A percentile compares a stretch with the other conserved stretches of the same genome.
These are phyloP conservation scores for Myotis findleyi DNA, from an alignment of 2,797 vertebrate species.

Conservation along the genomic window DNA sequence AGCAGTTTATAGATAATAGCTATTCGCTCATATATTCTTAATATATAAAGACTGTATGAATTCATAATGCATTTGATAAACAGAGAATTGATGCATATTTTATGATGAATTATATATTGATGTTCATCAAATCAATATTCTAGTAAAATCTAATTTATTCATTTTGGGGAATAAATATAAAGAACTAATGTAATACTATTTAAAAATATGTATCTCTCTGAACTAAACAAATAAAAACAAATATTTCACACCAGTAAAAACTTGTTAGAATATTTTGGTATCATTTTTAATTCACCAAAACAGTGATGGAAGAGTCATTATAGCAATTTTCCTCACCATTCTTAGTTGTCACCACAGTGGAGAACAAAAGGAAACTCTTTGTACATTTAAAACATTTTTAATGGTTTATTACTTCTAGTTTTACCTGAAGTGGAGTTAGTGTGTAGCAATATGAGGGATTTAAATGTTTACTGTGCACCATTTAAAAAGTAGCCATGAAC, in stretches of 20 bases:
- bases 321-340: neutral
- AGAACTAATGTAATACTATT: neutral
- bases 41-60: neutral
- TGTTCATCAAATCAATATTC: neutral
- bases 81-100: neutral
- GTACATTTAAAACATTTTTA: neutral
- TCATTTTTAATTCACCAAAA: neutral
- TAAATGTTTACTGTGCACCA: neutral
- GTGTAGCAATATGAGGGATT: neutral
- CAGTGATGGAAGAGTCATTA: neutral
- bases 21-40: neutral
- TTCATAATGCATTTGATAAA: neutral
- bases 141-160: neutral
- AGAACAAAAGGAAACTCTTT: neutral
- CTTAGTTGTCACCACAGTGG: neutral
- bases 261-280: neutral
- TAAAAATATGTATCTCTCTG: neutral
- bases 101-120: neutral
- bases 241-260: neutral
- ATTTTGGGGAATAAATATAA: neutral
- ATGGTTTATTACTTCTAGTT: neutral
- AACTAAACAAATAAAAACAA: neutral
- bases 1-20: neutral
- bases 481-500: neutral
- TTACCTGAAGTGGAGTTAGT: neutral